Evolutionary conservation across 2,113 vertebrate species (phyloP).

Genomic region (Balaenoptera acutorostrata): DNA sequence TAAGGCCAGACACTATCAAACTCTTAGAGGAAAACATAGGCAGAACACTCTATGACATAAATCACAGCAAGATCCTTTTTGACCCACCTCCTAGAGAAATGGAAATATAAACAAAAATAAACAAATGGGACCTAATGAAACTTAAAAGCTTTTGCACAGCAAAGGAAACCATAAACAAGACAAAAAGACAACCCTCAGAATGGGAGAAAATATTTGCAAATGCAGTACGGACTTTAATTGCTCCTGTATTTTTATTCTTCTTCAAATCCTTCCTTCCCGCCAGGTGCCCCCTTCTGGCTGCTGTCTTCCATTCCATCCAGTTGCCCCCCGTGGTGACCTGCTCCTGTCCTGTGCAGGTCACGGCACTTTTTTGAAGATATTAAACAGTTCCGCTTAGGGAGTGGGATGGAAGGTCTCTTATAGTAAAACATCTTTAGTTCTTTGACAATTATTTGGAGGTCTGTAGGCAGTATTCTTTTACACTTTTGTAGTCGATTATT

Average conservation of each 20-base stretch:
- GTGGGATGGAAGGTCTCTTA: not conserved
- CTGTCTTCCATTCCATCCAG: not conserved
- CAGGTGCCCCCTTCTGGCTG: rapidly evolving
- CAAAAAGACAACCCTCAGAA: no score
- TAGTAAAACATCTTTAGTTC: not conserved
- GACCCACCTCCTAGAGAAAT: no score
- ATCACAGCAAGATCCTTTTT: no score
- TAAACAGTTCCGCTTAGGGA: not conserved
- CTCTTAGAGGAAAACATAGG: no score
- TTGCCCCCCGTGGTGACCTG: not conserved
- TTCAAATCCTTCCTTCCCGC: not conserved
- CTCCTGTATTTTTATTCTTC: not conserved
- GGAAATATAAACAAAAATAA: no score
- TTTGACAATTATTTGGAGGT: not conserved
- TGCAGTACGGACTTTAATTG: not conserved
- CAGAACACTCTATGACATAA: no score
- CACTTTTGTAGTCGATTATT: not conserved
- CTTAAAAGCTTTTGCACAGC: no score
- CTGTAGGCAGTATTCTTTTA: not conserved
- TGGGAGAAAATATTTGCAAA: no score
- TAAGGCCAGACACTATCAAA: no score
- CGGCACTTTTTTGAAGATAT: rapidly evolving
- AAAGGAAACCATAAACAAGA: no score
- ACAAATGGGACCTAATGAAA: no score
- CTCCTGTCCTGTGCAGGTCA: not conserved